Evolutionary conservation across 1,140 invertebrate species (phyloP).

Genomic region (Anagrus nilaparvatae): DNA sequence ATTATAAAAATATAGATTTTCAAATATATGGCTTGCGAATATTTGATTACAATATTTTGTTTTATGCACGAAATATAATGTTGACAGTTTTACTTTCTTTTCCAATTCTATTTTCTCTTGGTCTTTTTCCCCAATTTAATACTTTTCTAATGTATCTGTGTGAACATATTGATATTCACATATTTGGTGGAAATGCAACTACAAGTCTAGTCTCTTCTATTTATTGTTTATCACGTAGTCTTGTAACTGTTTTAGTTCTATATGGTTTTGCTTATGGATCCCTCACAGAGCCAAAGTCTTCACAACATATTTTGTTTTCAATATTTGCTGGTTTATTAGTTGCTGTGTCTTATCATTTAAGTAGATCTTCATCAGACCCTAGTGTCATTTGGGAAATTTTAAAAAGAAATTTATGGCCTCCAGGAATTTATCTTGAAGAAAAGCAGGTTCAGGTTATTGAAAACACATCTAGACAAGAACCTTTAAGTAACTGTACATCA

Average conservation of each 20-base stretch:
- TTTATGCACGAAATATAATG: slow-evolving; percentile 59
- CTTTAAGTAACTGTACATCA: background rate
- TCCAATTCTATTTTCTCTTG: slow-evolving; percentile 86
- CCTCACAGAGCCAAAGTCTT: slow-evolving; percentile 64
- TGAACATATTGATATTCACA: slow-evolving; percentile 94
- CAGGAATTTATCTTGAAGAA: slow-evolving; percentile 48
- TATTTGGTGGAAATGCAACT: slow-evolving; percentile 94
- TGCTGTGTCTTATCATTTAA: slow-evolving; percentile 84
- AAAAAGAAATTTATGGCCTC: slow-evolving; percentile 63
- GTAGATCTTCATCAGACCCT: slow-evolving; percentile 83
- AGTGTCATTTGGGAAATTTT: slow-evolving; percentile 80
- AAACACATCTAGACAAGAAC: slow-evolving; percentile 17
- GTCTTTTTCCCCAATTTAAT: slow-evolving; percentile 92
- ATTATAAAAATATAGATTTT: slow-evolving; percentile 40
- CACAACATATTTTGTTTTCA: slow-evolving; percentile 90
- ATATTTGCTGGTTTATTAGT: slow-evolving; percentile 88
- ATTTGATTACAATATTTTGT: slow-evolving; percentile 56
- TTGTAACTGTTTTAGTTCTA: slow-evolving; percentile 67
- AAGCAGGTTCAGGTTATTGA: slow-evolving; percentile 38
- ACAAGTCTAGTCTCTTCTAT: slow-evolving; percentile 77
- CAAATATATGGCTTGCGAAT: slow-evolving; percentile 69
- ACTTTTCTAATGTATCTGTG: slow-evolving; percentile 92
- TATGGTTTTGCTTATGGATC: slow-evolving; percentile 86
- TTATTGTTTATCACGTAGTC: slow-evolving; percentile 74
- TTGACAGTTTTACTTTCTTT: slow-evolving; percentile 80